Base-by-base conservation (phyloP, 2,888 invertebrate species). In the Andrena chrysosceles region DNA sequence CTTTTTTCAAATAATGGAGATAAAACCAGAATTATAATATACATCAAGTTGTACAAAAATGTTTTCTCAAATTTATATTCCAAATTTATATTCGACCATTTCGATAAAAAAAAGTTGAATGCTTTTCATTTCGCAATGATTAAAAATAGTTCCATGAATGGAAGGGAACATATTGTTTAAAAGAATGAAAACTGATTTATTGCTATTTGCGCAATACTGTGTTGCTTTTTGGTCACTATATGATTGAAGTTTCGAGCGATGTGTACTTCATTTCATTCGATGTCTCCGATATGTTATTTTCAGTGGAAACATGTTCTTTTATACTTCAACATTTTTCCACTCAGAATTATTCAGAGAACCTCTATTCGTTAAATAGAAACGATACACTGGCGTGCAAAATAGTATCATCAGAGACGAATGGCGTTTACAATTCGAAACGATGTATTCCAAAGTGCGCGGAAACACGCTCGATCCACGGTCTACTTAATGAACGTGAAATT, bases 401-500 rank as follows among this genome's bases (percentile, higher is more conserved):
- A 60, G 52, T 29, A 10, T 16, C 26, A 59, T 80, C 16, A 31
- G 23, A 48, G 13, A 59, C 20, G 29, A 20, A 60, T 49, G 16
- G 20, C 68, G 54, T 76, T 81, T 72, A 64, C 76, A 35, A 54
- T 16, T 26, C 6, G 72, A 59, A 64, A 60, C 48, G 26, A 48
- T 52, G 52, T 35, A 42, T 63, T 59, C 52, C 54, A 35, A 29
- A 52, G 63, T 42, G 80, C 0, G 20, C 62, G 26, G 52, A 48
- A 42, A 49, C 35, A 20, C 63, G 31, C 3, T 48, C 31, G 64
- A 52, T 71, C 42, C 64, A 56, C 70, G 33, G 29, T 42, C 67
- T 26, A 69, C 84, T 77, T 88, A 84, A 89, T 89, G 85, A 87
- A 89, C 80, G 82, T 66, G 85, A 79, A 89, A 89, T 90, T 87